Percentiles rank a stretch among this genome's conserved stretches.
Evolutionary conservation across 2,113 vertebrate species (phyloP).

Genomic region (Mus musculus): DNA sequence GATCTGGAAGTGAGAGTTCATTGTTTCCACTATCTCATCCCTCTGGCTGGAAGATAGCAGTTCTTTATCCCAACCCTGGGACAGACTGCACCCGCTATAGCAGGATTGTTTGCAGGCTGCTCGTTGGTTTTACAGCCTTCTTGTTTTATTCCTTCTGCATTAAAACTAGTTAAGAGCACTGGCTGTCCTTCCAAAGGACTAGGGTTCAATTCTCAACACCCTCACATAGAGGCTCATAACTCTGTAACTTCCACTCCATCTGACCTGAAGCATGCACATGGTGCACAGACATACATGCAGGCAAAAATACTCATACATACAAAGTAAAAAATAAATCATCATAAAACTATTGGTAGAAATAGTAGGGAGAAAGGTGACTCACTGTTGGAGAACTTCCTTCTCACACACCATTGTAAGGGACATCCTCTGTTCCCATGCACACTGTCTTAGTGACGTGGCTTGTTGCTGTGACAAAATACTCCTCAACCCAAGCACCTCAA

Average conservation of each 20-base stretch:
- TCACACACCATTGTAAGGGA: background rate
- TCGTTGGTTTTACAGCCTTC: background rate
- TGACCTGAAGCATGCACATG: background rate
- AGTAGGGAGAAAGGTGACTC: background rate
- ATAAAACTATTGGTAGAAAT: background rate
- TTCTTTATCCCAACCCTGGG: background rate
- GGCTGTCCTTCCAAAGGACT: background rate
- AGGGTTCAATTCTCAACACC: background rate
- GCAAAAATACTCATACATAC: background rate
- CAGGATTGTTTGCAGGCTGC: background rate
- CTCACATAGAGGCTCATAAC: background rate
- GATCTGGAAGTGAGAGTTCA: constrained; percentile 90
- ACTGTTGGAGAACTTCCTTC: background rate
- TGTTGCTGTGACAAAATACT: background rate
- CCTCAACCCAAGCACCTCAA: background rate
- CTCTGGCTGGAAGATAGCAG: constrained; percentile 83
- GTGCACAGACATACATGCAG: background rate
- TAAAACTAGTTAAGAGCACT: background rate
- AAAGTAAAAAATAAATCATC: background rate
- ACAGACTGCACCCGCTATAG: background rate
- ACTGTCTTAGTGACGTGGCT: background rate
- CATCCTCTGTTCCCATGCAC: background rate
- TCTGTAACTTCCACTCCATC: background rate
- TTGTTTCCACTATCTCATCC: constrained; percentile 98
- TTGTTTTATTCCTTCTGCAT: constrained; percentile 32